These are phyloP conservation scores for Falco rusticolus DNA, from an alignment of 2,797 vertebrate species.

Conservation along the genomic window DNA sequence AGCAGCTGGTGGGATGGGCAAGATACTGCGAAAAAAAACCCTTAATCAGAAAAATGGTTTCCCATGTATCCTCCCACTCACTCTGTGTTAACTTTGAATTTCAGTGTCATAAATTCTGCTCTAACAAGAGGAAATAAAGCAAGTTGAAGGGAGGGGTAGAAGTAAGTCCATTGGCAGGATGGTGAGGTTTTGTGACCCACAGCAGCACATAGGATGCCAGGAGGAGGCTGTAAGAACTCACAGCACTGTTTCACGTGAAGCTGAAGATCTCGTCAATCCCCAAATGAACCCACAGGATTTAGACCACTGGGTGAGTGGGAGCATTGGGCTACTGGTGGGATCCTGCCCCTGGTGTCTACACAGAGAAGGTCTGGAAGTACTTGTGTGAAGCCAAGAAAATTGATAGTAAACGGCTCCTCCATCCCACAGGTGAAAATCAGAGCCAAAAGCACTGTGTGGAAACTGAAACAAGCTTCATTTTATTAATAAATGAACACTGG, in stretches of 20 bases:
- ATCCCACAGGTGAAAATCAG: neutral
- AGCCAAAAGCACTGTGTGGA: neutral
- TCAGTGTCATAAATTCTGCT: neutral
- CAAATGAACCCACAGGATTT: neutral
- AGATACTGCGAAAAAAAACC: fast-evolving
- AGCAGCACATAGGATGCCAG: fast-evolving
- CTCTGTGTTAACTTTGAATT: neutral
- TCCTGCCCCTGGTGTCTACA: neutral
- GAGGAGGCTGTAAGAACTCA: neutral
- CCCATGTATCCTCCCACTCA: neutral
- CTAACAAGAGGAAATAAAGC: fast-evolving
- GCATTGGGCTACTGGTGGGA: fast-evolving
- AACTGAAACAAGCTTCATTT: neutral
- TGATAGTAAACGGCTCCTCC: neutral
- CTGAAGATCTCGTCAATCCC: neutral
- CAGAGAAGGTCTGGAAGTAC: neutral
- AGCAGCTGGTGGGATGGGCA: constrained; percentile 1
- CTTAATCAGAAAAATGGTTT: neutral
- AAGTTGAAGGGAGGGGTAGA: neutral
- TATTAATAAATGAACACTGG: neutral
- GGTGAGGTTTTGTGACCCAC: neutral
- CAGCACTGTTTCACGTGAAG: neutral
- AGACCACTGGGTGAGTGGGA: neutral
- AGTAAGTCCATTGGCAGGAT: neutral
- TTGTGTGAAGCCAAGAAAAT: neutral